phyloP scores from a whole-genome alignment of 2,888 invertebrate species.

The Macroteleia sp. region DNA sequence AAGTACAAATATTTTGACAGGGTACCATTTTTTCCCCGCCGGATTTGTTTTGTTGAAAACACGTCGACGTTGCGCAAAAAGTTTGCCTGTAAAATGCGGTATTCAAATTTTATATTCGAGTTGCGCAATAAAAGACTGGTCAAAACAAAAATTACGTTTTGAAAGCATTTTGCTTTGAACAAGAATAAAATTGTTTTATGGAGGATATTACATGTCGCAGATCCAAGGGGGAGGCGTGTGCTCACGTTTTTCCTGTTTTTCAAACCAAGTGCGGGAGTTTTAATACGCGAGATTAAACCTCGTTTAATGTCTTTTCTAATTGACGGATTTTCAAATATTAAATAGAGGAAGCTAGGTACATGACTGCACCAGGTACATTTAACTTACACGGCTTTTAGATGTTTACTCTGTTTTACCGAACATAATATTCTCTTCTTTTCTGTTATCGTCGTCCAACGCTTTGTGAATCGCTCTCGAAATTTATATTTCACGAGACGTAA shows the following conservation, averaged over 20 bases:
- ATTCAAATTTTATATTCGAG: background rate
- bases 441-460: constrained; percentile 62
- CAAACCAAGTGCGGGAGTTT: background rate
- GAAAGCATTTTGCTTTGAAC: background rate
- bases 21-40: background rate
- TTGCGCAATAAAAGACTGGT: background rate
- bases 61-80: background rate
- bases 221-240: background rate
- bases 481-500: constrained; percentile 40
- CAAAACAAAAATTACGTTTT: background rate
- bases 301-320: constrained; percentile 25
- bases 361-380: constrained; percentile 30
- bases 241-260: constrained; percentile 7
- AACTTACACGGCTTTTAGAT: constrained; percentile 39
- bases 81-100: constrained; percentile 1
- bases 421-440: constrained; percentile 33
- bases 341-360: constrained; percentile 7
- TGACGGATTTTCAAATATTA: constrained; percentile 23
- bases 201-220: background rate
- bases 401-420: constrained; percentile 16
- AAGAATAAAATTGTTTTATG: background rate
- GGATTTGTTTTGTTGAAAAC: too few species aligned
- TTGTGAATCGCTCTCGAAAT: constrained; percentile 48
- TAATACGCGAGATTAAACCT: constrained; percentile 15
- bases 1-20: constrained; percentile 7